Percentiles rank a stretch among this genome's conserved stretches.
Conservation (phyloP, 1,140 invertebrate genomes). For the Drosophila erecta region DNA sequence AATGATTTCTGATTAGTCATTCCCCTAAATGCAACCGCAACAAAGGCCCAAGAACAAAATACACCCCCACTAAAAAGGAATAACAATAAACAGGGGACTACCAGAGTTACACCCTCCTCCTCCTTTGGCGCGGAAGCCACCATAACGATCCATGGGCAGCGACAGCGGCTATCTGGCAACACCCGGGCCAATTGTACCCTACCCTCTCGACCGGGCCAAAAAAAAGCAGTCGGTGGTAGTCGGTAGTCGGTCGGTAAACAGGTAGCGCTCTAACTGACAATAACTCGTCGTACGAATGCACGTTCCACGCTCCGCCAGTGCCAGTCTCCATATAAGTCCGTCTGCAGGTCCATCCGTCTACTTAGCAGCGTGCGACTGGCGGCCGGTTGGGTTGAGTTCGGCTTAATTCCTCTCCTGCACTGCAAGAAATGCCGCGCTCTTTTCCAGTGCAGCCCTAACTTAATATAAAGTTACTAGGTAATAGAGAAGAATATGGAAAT, state of each 20-base stretch:
- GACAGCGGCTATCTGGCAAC: conserved; percentile 42
- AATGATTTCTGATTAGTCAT: conserved; percentile 42
- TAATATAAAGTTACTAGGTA: background rate
- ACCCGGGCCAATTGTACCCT: conserved; percentile 30
- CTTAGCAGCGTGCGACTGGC: conserved; percentile 72
- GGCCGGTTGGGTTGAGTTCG: conserved; percentile 57
- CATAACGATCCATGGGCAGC: conserved; percentile 14
- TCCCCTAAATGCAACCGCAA: conserved; percentile 16
- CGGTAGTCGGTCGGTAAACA: conserved; percentile 79
- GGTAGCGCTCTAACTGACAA: conserved; percentile 83
- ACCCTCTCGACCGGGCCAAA: conserved; percentile 32
- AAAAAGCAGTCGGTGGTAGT: conserved; percentile 49
- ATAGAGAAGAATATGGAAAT: background rate
- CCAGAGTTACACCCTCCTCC: conserved; percentile 46
- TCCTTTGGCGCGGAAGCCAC: background rate
- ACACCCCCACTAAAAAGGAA: conserved; percentile 22
- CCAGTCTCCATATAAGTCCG: conserved; percentile 36
- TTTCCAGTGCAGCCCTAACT: too few relatives aligned
- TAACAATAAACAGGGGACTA: conserved; percentile 50
- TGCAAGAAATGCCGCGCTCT: background rate
- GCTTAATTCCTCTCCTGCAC: conserved; percentile 37
- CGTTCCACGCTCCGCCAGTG: conserved; percentile 71
- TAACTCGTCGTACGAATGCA: conserved; percentile 79
- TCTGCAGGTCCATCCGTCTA: conserved; percentile 40
- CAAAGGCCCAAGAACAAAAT: conserved; percentile 21